Conservation (phyloP, 2,888 invertebrate species). For the Hipparchia sbordonii region DNA sequence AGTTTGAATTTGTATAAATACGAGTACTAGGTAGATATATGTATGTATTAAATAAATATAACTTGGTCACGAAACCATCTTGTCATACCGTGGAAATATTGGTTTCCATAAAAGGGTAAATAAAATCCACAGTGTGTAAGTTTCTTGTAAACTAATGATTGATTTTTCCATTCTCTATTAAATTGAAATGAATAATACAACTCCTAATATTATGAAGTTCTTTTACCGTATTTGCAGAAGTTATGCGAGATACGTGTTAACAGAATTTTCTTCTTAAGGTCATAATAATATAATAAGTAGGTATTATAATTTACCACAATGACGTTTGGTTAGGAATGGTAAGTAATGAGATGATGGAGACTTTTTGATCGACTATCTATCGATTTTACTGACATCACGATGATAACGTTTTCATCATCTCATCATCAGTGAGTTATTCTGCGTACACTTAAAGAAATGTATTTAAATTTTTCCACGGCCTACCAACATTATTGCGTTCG, state of each 20-base stretch:
- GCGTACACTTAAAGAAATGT: too few species aligned
- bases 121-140: not conserved
- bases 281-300: not conserved
- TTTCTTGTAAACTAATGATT: not conserved
- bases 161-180: constrained; percentile 8
- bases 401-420: too few species aligned
- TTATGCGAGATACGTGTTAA: constrained; percentile 1
- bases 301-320: not conserved
- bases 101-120: too few species aligned
- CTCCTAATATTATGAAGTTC: not conserved
- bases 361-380: not conserved
- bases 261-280: constrained; percentile 4
- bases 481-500: too few species aligned
- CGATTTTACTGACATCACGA: not conserved
- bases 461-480: too few species aligned
- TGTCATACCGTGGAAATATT: not conserved
- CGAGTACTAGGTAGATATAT: too few species aligned
- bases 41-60: not conserved
- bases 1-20: too few species aligned
- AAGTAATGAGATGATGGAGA: not conserved
- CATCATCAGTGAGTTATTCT: too few species aligned
- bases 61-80: not conserved
- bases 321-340: not conserved
- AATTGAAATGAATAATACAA: not conserved
- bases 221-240: constrained; percentile 1